Base-by-base conservation (phyloP, 2,113 vertebrate species). In the Notothenia rossii region DNA sequence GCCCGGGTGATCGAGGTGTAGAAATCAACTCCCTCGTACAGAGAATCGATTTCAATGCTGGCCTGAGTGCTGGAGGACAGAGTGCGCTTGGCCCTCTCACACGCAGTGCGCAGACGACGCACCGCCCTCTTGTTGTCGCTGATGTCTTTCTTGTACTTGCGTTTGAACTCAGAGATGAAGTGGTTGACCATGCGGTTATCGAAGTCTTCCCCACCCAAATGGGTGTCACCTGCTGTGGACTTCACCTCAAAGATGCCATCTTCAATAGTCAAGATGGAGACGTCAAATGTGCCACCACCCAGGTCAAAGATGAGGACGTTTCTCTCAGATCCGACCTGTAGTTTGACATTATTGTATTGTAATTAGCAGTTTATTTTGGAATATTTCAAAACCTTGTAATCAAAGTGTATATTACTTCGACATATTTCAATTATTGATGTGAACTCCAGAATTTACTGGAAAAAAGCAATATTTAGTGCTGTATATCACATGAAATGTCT, bases 1-100 rank as follows among this genome's bases (percentile, higher is more conserved):
- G 97, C 97, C 80, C 97, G 96, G 71, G 97, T 98, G 79, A 99
- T 97, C 17, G 97, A 98, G 0, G 97, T 99, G 93, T 98, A 99
- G 95, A 98, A 98, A 72, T 99, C 97, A 65, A 97, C 82, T 17
- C 97, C 97, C 85, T 99, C 97, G 0, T 94, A 97, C 0, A 98
- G 94, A 3, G 97, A 98, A 75, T 98, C 97, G 1, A 95, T 94
- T 71, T 95, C 94, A 2, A 96, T 92, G 76, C 92, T 95, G 81
- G 95, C 94, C 83, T 95, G 94, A 51, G 92, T 93, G 93, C 94
- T 95, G 66, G 95, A 95, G 0, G 95, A 95, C 67, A 96, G 59
- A 1, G 93, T 96, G 50, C 95, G 94, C 70, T 95, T 96, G 20
- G 94, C 94, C 20, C 94, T 70, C 83, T 96, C 95, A 0, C 94